These are phyloP conservation scores for Enteromius anoplus DNA, from an alignment of 2,797 vertebrate genomes.

Conservation along the genomic window DNA sequence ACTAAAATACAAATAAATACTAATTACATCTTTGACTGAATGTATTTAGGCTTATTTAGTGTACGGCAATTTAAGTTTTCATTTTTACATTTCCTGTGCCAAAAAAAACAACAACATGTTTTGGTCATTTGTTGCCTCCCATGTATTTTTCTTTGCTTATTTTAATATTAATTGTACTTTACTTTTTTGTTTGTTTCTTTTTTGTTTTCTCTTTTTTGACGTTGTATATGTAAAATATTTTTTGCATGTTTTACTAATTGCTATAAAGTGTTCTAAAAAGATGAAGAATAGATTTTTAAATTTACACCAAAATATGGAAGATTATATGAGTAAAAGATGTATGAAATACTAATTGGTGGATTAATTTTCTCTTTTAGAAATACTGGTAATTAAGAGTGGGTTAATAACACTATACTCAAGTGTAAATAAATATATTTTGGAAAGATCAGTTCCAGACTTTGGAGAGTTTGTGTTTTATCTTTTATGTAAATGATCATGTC, in stretches of 20 bases:
- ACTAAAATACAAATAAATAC: constrained; percentile 42
- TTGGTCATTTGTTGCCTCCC: constrained; percentile 54
- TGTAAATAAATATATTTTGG: constrained; percentile 80
- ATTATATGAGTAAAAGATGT: constrained; percentile 62
- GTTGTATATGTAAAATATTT: constrained; percentile 68
- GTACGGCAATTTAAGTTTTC: constrained; percentile 28
- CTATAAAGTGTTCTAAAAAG: constrained; percentile 60
- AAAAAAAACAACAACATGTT: constrained; percentile 51
- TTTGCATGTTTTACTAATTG: constrained; percentile 78
- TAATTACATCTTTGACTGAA: constrained; percentile 44
- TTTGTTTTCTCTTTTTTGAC: constrained; percentile 68
- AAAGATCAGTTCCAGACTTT: constrained; percentile 28
- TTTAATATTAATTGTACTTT: constrained; percentile 63
- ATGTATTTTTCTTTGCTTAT: constrained; percentile 59
- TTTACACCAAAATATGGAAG: constrained; percentile 49
- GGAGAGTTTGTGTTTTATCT: constrained; percentile 18
- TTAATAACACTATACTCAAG: constrained; percentile 69
- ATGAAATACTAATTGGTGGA: constrained; percentile 67
- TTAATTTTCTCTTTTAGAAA: constrained; percentile 65
- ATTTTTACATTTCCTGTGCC: constrained; percentile 61
- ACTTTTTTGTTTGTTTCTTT: constrained; percentile 60
- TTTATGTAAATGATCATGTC: not conserved
- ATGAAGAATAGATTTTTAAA: constrained; percentile 67
- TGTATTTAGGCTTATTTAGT: constrained; percentile 44
- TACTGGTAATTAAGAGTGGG: constrained; percentile 56